phyloP scores from a whole-genome alignment of 2,888 invertebrate species.

The Yponomeuta malinellus region DNA sequence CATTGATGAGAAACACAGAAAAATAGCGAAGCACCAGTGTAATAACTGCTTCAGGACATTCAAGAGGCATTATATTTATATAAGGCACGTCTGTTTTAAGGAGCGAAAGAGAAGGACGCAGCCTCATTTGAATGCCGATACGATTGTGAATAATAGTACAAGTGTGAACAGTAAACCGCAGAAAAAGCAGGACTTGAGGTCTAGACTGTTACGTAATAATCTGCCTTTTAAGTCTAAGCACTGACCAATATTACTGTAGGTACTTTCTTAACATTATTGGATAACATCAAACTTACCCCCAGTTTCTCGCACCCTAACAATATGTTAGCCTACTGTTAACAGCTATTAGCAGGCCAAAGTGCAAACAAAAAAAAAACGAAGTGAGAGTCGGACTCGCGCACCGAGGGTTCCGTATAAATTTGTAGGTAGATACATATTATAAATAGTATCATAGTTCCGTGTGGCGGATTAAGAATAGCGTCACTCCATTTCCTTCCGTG shows the following conservation, averaged over 20 bases:
- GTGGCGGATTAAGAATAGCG: too few species aligned
- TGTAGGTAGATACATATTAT: too few species aligned
- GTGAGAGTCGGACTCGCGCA: too few species aligned
- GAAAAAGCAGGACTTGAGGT: background rate
- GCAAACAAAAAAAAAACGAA: too few species aligned
- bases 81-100: slow-evolving; percentile 10
- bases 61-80: slow-evolving; percentile 8
- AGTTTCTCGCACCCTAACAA: too few species aligned
- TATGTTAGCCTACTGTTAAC: too few species aligned
- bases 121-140: background rate
- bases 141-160: background rate
- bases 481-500: too few species aligned
- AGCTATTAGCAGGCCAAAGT: too few species aligned
- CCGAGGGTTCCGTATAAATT: too few species aligned
- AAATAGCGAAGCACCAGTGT: background rate
- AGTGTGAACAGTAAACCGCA: background rate
- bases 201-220: background rate
- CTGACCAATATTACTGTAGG: background rate
- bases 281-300: too few species aligned
- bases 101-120: background rate
- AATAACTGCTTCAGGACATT: slow-evolving; percentile 2
- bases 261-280: too few species aligned
- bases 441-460: too few species aligned
- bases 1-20: slow-evolving; percentile 8
- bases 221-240: background rate